A percentile compares a stretch with the other conserved stretches of the same genome.
These are phyloP conservation scores for Drosophila insularis DNA, from an alignment of 1,140 invertebrate genomes.

Conservation along the genomic window DNA sequence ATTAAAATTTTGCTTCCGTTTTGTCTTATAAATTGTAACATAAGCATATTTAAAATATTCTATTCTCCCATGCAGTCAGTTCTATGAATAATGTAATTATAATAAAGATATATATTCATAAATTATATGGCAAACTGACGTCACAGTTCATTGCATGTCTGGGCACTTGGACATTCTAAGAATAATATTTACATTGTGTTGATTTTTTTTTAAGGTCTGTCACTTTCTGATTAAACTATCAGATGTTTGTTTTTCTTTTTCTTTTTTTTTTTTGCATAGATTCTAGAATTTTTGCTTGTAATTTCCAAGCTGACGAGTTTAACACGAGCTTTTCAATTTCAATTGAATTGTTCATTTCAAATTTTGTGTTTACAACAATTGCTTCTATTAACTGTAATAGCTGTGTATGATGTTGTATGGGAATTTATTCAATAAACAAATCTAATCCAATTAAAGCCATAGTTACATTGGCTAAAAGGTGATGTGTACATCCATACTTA, in stretches of 20 bases:
- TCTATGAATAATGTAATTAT: no score
- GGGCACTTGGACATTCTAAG: no score
- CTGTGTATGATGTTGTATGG: background rate
- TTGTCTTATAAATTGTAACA: no score
- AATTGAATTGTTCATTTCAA: background rate
- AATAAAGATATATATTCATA: no score
- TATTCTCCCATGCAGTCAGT: no score
- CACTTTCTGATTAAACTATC: background rate
- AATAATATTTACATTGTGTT: background rate
- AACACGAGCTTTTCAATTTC: background rate
- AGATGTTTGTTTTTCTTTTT: no score
- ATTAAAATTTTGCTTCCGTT: no score
- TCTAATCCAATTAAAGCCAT: slow-evolving; percentile 40
- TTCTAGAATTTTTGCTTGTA: background rate
- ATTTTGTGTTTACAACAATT: slow-evolving; percentile 18
- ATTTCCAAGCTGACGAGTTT: background rate
- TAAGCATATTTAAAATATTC: no score
- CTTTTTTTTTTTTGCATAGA: background rate
- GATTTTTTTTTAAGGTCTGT: background rate
- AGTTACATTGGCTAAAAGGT: slow-evolving; percentile 16
- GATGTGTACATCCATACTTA: no score
- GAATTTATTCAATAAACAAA: slow-evolving; percentile 25
- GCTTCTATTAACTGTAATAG: slow-evolving; percentile 27
- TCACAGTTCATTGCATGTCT: no score
- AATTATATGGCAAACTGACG: no score